These are phyloP conservation scores for Patella depressa DNA, from an alignment of 2,888 invertebrate genomes.

Conservation along the genomic window DNA sequence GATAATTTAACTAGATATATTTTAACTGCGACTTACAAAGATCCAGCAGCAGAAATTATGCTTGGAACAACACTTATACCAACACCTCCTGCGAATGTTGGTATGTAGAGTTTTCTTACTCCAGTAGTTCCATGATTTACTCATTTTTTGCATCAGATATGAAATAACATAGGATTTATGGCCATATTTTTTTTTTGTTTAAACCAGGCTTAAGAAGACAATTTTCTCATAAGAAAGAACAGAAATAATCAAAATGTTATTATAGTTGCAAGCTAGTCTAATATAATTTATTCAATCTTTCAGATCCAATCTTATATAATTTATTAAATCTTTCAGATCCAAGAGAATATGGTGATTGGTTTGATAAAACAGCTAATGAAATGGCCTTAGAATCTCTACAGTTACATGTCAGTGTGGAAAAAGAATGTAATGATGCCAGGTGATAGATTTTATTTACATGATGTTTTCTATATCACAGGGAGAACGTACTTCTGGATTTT, in stretches of 20 bases:
- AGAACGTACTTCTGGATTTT: not conserved
- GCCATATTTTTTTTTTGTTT: too few relatives aligned
- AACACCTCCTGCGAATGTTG: constrained; percentile 63
- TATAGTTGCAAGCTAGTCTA: too few relatives aligned
- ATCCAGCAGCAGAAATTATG: constrained; percentile 48
- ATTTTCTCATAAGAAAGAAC: too few relatives aligned
- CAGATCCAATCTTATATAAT: too few relatives aligned
- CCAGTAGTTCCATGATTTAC: not conserved
- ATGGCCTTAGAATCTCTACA: constrained; percentile 56
- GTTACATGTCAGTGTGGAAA: constrained; percentile 57
- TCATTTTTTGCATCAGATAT: too few relatives aligned
- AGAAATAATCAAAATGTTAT: too few relatives aligned
- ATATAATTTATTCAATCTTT: constrained; percentile 15
- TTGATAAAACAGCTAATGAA: constrained; percentile 57
- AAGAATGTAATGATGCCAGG: constrained; percentile 61
- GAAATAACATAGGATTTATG: too few relatives aligned
- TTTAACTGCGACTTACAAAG: constrained; percentile 50
- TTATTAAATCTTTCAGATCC: constrained; percentile 48
- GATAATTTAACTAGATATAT: constrained; percentile 51
- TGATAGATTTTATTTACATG: constrained; percentile 27
- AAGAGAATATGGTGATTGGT: constrained; percentile 60
- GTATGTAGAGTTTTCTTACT: constrained; percentile 44
- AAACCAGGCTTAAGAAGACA: too few relatives aligned
- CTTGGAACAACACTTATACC: constrained; percentile 59
- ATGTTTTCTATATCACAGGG: not conserved